phyloP scores from a whole-genome alignment of 1,140 invertebrate genomes.

The Arctopsyche grandis region DNA sequence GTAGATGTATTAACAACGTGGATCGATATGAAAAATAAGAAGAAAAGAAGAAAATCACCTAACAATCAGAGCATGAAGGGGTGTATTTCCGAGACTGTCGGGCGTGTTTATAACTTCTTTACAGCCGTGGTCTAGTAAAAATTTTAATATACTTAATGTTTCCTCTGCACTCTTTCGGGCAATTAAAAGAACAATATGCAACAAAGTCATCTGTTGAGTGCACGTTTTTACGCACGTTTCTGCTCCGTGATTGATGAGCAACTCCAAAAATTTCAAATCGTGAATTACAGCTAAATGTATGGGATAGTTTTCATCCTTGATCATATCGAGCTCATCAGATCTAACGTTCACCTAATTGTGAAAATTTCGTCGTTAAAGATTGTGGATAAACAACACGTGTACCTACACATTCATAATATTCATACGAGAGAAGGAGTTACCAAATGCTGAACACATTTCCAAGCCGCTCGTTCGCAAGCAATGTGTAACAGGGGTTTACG shows the following conservation, averaged over 20 bases:
- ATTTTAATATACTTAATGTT: conserved; percentile 72
- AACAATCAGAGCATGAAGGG: conserved; percentile 74
- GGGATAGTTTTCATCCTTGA: conserved; percentile 81
- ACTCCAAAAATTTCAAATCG: conserved; percentile 73
- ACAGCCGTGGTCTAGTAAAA: conserved; percentile 74
- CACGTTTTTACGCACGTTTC: conserved; percentile 75
- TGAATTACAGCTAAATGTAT: conserved; percentile 78
- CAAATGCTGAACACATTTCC: conserved; percentile 76
- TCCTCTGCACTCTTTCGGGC: conserved; percentile 77
- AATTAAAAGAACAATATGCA: conserved; percentile 73
- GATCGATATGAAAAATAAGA: neutral
- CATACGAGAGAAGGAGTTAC: conserved; percentile 54
- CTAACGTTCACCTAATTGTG: conserved; percentile 57
- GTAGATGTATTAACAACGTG: neutral
- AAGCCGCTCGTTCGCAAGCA: conserved; percentile 76
- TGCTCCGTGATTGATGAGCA: conserved; percentile 74
- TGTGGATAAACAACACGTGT: neutral
- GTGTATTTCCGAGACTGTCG: conserved; percentile 74
- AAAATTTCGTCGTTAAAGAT: conserved; percentile 1
- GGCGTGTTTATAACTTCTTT: conserved; percentile 78
- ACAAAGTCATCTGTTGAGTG: conserved; percentile 78
- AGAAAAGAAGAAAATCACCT: conserved; percentile 55
- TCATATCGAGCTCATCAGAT: conserved; percentile 77
- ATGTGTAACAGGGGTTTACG: conserved; percentile 73
- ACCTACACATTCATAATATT: neutral